Evolutionary conservation across 35 echinoderm and acorn worm genomes (phyloP), one percentile per base, ranked within the genome.

Genomic region (Diadema setosum): DNA sequence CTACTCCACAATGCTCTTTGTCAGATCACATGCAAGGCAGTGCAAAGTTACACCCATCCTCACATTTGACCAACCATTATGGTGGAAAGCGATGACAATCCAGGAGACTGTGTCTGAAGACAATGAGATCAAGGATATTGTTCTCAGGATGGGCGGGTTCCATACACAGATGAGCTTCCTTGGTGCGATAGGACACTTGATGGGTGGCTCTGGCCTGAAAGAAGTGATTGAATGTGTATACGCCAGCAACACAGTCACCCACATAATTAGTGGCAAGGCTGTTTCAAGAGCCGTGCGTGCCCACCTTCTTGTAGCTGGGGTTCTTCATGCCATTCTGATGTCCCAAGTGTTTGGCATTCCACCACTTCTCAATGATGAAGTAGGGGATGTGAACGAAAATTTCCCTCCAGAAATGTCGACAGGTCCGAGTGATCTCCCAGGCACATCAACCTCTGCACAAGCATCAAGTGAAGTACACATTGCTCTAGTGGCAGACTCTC

Each of bases 121-220:
- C 23, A 93, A 86, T 74, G 50, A 64, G 33, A 24, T 87, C 2
- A 34, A 44, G n/a, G 2, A 21, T 11, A 39, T 82, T 31, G 69
- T 94, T n/a, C 46, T 89, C 2, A 27, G 87, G 2, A 46, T 90
- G 21, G 91, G 91, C 1, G 91, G 91, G 2, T 80, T 94, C 27
- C 91, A 94, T 52, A 94, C 80, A 3, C 0, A 65, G 5, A 94
- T 94, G 91, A 94, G 93, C 61, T 95, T 91, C 45, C 25, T 91
- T 0, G 93, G 88, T 2, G 16, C 21, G 5, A 95, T 91, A 29
- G 88, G 93, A 9, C 34, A 83, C 46, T 34, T 91, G 3, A 91
- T 87, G 93, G 75, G 42, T 16, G 65, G 65, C 25, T 91, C 84
- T 46, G 85, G 89, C 18, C 46, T 95, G 5, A 6, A 58, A 31